These are phyloP conservation scores for Cryptotermes secundus DNA, from an alignment of 1,140 invertebrate species.

Conservation along the genomic window DNA sequence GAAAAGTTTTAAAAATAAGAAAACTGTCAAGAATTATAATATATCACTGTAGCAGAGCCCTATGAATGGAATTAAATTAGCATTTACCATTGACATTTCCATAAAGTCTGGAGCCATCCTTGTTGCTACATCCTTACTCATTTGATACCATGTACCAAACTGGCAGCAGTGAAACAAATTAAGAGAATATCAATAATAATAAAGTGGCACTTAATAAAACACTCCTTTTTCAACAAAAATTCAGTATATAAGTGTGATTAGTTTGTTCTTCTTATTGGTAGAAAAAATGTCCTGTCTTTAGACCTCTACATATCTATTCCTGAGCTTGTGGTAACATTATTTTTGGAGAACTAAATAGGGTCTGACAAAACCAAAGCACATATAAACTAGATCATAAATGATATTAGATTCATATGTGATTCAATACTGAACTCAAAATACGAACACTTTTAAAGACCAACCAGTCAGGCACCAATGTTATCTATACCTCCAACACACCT, in stretches of 20 bases:
- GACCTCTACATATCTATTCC: not conserved
- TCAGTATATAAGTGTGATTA: not conserved
- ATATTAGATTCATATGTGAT: too few relatives aligned
- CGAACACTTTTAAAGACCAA: too few relatives aligned
- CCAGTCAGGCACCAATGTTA: too few relatives aligned
- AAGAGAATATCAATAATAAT: not conserved
- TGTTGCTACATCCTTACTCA: conserved; percentile 36
- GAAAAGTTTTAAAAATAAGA: not conserved
- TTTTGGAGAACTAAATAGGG: not conserved
- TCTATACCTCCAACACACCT: too few relatives aligned
- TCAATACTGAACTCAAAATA: too few relatives aligned
- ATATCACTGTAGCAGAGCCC: not conserved
- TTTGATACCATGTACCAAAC: conserved; percentile 37
- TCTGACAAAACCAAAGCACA: too few relatives aligned
- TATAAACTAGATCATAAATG: too few relatives aligned
- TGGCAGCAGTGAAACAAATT: conserved; percentile 31
- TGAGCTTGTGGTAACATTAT: not conserved
- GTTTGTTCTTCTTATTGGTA: not conserved
- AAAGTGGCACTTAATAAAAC: not conserved
- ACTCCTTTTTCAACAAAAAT: not conserved
- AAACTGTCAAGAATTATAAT: not conserved
- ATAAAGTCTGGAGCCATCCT: conserved; percentile 37
- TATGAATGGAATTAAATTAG: not conserved
- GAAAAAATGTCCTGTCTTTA: not conserved
- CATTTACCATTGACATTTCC: conserved; percentile 38